phyloP scores from a whole-genome alignment of 2,113 vertebrate genomes.

The Plestiodon gilberti region DNA sequence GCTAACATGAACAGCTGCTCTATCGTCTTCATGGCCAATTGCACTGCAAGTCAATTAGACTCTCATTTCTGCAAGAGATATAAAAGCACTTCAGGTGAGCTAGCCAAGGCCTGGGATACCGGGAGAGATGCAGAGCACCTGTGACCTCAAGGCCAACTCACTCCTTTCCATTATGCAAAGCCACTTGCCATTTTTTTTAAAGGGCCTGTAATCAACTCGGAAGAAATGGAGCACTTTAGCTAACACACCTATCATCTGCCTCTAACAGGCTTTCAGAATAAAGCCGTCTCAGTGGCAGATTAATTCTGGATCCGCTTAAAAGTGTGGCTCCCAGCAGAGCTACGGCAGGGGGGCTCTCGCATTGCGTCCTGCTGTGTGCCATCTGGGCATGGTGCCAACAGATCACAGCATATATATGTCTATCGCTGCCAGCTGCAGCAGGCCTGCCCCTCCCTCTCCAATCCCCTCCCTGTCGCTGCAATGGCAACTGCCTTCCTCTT shows the following conservation, averaged over 20 bases:
- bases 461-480: no score
- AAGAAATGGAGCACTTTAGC: background rate
- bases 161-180: background rate
- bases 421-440: background rate
- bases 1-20: background rate
- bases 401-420: no score
- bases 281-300: background rate
- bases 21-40: background rate
- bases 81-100: background rate
- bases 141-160: background rate
- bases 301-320: conserved; percentile 16
- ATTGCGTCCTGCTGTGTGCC: background rate
- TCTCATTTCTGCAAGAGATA: background rate
- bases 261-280: conserved; percentile 20
- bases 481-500: background rate
- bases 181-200: background rate
- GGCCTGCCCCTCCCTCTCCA: background rate
- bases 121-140: background rate
- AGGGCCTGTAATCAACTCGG: background rate
- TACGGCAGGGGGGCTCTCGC: background rate
- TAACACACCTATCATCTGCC: conserved; percentile 3
- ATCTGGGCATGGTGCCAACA: background rate
- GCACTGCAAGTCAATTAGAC: background rate
- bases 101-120: background rate
- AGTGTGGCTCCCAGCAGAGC: background rate